These are phyloP conservation scores for Fistularia commersonii DNA, from an alignment of 2,797 vertebrate species.

Conservation along the genomic window DNA sequence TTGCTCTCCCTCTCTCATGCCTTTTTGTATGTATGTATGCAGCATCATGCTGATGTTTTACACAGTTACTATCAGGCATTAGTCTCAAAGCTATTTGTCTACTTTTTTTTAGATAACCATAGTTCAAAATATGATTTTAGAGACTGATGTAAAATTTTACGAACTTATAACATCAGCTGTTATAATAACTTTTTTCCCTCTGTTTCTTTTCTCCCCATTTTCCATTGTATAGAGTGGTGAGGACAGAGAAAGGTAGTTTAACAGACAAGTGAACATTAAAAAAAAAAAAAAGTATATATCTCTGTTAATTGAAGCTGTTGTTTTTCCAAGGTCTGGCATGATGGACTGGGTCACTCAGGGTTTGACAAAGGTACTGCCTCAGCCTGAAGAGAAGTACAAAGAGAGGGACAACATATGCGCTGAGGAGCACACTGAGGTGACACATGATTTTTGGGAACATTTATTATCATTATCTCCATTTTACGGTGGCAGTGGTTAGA, in stretches of 20 bases:
- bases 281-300: not conserved
- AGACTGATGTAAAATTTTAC: too few relatives aligned
- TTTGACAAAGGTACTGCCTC: slow-evolving; percentile 84
- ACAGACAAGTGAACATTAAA: not conserved
- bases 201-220: not conserved
- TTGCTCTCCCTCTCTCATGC: too few relatives aligned
- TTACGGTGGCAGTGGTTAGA: not conserved
- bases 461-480: not conserved
- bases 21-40: too few relatives aligned
- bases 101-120: too few relatives aligned
- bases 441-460: not conserved
- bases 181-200: not conserved
- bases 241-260: slow-evolving; percentile 57
- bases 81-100: too few relatives aligned
- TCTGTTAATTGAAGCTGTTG: not conserved
- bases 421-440: slow-evolving; percentile 72
- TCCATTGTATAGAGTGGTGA: slow-evolving; percentile 30
- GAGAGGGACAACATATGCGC: slow-evolving; percentile 2
- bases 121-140: too few relatives aligned
- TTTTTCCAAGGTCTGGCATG: slow-evolving; percentile 69
- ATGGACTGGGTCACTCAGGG: slow-evolving; percentile 85
- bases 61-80: too few relatives aligned
- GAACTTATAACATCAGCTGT: too few relatives aligned
- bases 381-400: slow-evolving; percentile 77
- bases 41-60: too few relatives aligned